Conservation (phyloP, 2,113 vertebrate genomes). For the Engraulis encrasicolus region DNA sequence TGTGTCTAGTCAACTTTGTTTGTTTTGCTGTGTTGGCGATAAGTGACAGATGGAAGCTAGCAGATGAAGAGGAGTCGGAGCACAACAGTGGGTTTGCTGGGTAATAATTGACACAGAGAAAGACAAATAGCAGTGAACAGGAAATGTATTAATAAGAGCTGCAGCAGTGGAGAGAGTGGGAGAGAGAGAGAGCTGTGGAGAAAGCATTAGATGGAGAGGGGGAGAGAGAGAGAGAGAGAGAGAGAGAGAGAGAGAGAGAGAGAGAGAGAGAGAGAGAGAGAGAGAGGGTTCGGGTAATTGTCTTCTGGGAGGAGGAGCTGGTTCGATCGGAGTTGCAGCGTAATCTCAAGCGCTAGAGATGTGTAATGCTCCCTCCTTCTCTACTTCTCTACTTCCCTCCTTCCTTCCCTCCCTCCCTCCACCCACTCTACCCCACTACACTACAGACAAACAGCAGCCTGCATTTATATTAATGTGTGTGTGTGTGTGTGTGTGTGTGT, state of each 20-base stretch:
- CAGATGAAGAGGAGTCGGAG: too few relatives aligned
- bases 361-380: conserved; percentile 33
- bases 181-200: too few relatives aligned
- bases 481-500: neutral
- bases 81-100: neutral
- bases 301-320: conserved; percentile 47
- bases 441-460: conserved; percentile 37
- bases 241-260: too few relatives aligned
- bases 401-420: too few relatives aligned
- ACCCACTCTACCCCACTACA: too few relatives aligned
- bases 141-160: conserved; percentile 41
- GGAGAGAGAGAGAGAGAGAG: too few relatives aligned
- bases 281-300: conserved; percentile 50
- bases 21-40: too few relatives aligned
- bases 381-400: too few relatives aligned
- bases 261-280: too few relatives aligned
- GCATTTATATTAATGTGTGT: conserved; percentile 40
- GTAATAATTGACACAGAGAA: conserved; percentile 47
- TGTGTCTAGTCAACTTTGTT: too few relatives aligned
- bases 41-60: too few relatives aligned
- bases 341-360: conserved; percentile 42
- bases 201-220: too few relatives aligned
- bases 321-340: conserved; percentile 52
- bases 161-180: conserved; percentile 4
- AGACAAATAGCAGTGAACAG: conserved; percentile 37